Evolutionary conservation across 2,113 vertebrate species (phyloP).

Genomic region (Corapipo altera): DNA sequence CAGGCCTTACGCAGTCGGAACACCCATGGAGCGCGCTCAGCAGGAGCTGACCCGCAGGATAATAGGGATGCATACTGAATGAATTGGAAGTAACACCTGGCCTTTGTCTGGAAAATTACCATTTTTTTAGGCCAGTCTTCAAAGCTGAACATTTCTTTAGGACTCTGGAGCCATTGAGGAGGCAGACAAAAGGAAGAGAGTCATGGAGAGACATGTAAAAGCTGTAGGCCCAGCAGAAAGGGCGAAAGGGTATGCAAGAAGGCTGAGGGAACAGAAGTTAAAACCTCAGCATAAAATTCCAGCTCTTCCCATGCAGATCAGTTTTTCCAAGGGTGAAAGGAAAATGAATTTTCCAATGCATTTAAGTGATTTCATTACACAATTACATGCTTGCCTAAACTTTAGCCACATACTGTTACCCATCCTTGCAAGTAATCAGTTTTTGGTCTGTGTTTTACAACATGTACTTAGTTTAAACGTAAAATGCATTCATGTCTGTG

Average conservation of each 20-base stretch:
- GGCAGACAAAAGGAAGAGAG: slow-evolving; percentile 65
- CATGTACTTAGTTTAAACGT: not conserved
- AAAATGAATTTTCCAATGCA: slow-evolving; percentile 30
- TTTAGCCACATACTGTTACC: slow-evolving; percentile 30
- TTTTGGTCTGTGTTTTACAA: slow-evolving; percentile 21
- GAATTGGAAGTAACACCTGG: slow-evolving; percentile 62
- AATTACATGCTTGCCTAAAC: slow-evolving; percentile 57
- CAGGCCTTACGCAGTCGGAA: slow-evolving; percentile 43
- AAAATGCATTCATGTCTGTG: not conserved
- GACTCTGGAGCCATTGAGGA: slow-evolving; percentile 62
- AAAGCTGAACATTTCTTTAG: slow-evolving; percentile 64
- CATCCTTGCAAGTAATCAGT: slow-evolving; percentile 20
- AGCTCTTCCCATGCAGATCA: not conserved
- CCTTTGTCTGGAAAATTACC: slow-evolving; percentile 68
- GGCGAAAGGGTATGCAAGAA: not conserved
- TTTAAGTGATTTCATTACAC: slow-evolving; percentile 63
- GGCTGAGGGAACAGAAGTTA: slow-evolving; percentile 37
- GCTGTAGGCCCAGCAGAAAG: slow-evolving; percentile 49
- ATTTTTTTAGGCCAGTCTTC: slow-evolving; percentile 66
- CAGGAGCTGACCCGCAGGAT: slow-evolving; percentile 18
- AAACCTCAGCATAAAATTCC: not conserved
- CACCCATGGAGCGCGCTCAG: slow-evolving; percentile 26
- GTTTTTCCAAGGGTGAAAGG: slow-evolving; percentile 35
- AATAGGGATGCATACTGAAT: slow-evolving; percentile 55
- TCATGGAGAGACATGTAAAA: slow-evolving; percentile 50